Evolutionary conservation across 2,113 vertebrate species (phyloP), one percentile per base, ranked within the genome.

Genomic region (Ptychochromis oligacanthus): DNA sequence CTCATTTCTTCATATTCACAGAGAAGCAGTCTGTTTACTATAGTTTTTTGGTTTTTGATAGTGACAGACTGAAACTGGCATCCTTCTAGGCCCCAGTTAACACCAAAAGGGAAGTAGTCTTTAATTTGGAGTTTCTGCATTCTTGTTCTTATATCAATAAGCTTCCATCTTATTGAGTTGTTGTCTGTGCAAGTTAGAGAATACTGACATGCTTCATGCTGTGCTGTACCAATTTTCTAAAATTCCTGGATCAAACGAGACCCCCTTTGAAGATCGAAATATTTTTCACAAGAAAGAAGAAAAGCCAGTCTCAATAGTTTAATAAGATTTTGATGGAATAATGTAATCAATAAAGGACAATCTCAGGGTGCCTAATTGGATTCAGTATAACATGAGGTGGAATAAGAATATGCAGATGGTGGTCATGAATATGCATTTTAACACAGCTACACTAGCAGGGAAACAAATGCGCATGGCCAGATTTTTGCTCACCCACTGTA

Each of bases 271-370:
- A 65, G 60, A 81, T 81, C 56, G 72, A 81, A 79, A 54, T 80
- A 64, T 72, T 86, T 77, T 75, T 28, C 56, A 65, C 64, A 75
- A 54, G 65, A 74, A 76, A 62, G n/a, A 77, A 56, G 15, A 38
- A 62, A 76, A 75, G 24, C 55, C 46, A 77, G 46, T 58, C 57
- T 58, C 59, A 18, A 60, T 43, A 52, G 17, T 72, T 72, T 52
- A 43, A 72, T 46, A 72, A 31, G 43, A 72, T 72, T 52, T 52
- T 72, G 11, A 72, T 20, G 10, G 26, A 72, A 72, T 72, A 52
- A 52, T 72, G 2, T 31, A 72, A 58, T 65, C 57, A 70, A 82
- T 54, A 46, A n/a, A 17, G 43, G 40, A 49, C 43, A 70, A 57
- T 54, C 28, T 26, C n/a, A 7, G 46, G 59, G 49, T 26, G 38